phyloP scores from a whole-genome alignment of 2,113 vertebrate genomes.

The Nothocercus julius region DNA sequence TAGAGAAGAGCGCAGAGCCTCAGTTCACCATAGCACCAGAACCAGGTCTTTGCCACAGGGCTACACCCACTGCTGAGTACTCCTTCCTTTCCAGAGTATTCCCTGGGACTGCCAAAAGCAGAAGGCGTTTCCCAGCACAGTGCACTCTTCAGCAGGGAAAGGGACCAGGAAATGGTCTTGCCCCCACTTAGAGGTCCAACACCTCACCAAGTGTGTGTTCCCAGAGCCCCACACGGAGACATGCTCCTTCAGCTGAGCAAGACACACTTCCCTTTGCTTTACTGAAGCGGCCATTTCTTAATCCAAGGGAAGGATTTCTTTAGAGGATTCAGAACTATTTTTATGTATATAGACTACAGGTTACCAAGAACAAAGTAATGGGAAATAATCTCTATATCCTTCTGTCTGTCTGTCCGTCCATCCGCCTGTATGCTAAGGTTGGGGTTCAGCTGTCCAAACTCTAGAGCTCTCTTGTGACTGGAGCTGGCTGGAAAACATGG shows the following conservation, averaged over 20 bases:
- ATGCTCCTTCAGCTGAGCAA: neutral
- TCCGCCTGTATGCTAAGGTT: neutral
- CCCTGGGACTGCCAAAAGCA: neutral
- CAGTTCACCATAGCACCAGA: neutral
- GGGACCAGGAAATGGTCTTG: neutral
- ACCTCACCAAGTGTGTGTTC: neutral
- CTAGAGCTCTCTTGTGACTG: neutral
- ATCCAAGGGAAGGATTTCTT: neutral
- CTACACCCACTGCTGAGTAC: neutral
- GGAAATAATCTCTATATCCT: neutral
- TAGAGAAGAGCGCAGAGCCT: neutral
- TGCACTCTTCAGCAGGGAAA: neutral
- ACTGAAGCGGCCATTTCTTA: neutral
- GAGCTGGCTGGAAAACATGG: neutral
- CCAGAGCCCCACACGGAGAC: neutral
- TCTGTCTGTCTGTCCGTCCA: neutral
- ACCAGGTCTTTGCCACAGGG: neutral
- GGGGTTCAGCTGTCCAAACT: neutral
- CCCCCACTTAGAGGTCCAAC: neutral
- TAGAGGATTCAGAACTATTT: neutral
- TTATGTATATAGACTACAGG: neutral
- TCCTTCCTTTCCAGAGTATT: neutral
- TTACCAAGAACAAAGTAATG: neutral
- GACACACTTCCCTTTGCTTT: neutral
- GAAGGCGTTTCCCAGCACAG: neutral